Evolutionary conservation across 2,113 vertebrate genomes (phyloP).

Genomic region (Asarcornis scutulata): DNA sequence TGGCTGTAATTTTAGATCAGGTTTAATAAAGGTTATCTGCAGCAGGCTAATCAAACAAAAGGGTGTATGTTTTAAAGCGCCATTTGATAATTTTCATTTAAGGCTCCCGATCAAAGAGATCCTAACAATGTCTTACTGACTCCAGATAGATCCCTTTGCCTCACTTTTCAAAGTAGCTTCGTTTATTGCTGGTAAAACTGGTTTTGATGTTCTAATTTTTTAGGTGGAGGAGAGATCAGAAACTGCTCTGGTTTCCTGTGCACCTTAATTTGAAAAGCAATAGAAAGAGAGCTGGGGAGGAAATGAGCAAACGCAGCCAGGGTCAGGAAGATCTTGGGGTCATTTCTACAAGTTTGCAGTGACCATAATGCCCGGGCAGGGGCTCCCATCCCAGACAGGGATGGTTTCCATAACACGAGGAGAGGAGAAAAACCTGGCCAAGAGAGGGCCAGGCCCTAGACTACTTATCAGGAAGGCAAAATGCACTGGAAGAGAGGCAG

Average conservation of each 20-base stretch:
- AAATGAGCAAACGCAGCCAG: slow-evolving; percentile 43
- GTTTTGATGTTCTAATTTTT: slow-evolving; percentile 75
- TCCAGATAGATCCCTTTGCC: slow-evolving; percentile 64
- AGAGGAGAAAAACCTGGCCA: background rate
- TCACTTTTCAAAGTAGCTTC: slow-evolving; percentile 63
- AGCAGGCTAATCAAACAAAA: slow-evolving; percentile 90
- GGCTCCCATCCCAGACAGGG: background rate
- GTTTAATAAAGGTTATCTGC: slow-evolving; percentile 97
- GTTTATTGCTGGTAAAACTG: slow-evolving; percentile 65
- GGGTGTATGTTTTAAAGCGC: slow-evolving; percentile 81
- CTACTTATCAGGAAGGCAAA: background rate
- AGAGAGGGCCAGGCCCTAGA: background rate
- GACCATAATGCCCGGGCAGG: background rate
- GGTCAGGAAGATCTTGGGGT: slow-evolving; percentile 10
- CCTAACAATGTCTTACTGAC: slow-evolving; percentile 71
- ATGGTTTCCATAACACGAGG: background rate
- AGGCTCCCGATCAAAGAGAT: slow-evolving; percentile 87
- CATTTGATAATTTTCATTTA: slow-evolving; percentile 92
- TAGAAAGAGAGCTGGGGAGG: slow-evolving; percentile 32
- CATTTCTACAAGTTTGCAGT: background rate
- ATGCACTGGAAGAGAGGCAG: background rate
- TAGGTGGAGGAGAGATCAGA: slow-evolving; percentile 67
- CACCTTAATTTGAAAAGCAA: slow-evolving; percentile 66
- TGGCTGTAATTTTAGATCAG: slow-evolving; percentile 91
- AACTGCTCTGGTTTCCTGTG: slow-evolving; percentile 62